These are phyloP conservation scores for Plebejus melissa DNA, from an alignment of 2,888 invertebrate genomes.

Conservation along the genomic window DNA sequence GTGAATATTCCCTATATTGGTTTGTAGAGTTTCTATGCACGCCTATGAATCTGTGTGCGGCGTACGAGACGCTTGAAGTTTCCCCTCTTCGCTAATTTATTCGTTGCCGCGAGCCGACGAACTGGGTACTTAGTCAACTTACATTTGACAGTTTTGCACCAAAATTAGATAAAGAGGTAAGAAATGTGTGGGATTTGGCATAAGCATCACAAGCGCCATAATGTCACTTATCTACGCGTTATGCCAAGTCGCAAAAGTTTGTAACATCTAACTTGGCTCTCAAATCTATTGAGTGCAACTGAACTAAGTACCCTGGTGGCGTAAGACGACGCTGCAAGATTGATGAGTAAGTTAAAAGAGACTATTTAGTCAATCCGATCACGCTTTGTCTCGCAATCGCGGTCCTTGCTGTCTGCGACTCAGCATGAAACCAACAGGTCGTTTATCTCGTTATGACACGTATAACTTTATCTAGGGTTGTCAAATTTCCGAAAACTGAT, in stretches of 20 bases:
- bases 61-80: conserved; percentile 11
- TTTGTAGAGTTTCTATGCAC: conserved; percentile 11
- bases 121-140: conserved; percentile 40
- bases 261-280: too few relatives aligned
- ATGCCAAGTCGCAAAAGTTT: too few relatives aligned
- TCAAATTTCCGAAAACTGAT: neutral
- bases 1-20: neutral
- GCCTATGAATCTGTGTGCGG: neutral
- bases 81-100: conserved; percentile 12
- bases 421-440: conserved; percentile 32
- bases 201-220: too few relatives aligned
- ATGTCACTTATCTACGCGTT: too few relatives aligned
- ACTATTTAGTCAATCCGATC: conserved; percentile 74
- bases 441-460: conserved; percentile 25
- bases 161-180: too few relatives aligned
- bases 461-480: neutral
- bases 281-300: neutral
- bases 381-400: conserved; percentile 70
- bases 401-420: conserved; percentile 53
- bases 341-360: conserved; percentile 68
- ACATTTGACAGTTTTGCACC: neutral
- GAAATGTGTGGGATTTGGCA: too few relatives aligned
- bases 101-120: conserved; percentile 56
- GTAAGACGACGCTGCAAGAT: conserved; percentile 68
- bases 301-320: conserved; percentile 42